Evolutionary conservation across 2,113 vertebrate genomes (phyloP), one percentile per base, ranked within the genome.

Genomic region (Myiopsitta monachus): DNA sequence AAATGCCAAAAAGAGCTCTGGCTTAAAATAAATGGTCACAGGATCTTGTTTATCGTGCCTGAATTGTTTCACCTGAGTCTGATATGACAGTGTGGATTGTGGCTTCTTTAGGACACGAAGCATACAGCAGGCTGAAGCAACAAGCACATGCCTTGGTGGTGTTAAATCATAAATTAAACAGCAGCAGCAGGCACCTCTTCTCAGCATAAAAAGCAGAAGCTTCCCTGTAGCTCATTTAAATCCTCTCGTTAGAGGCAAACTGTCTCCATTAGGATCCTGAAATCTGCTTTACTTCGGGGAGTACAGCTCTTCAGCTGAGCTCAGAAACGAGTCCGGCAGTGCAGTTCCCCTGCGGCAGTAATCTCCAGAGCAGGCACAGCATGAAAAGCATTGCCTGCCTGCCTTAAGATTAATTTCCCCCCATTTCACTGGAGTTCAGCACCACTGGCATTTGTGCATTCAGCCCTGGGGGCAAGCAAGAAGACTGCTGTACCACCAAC

Each of bases 101-200:
- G 21, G 62, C 39, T 68, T 38, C 61, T 47, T 57, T 38, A 52
- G 44, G 66, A 81, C 1, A 11, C 14, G 6, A 80, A 70, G 36
- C n/a, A 44, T 14, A 72, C 7, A 86, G 39, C 27, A 54, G 12
- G 24, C 33, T 84, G 70, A 68, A 73, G 33, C 26, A 88, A 43
- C 61, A 78, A 91, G 38, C 31, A 33, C 22, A 46, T 36, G 51
- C 46, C 61, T 80, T 44, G 24, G 9, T 68, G 54, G 72, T 78
- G 51, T 90, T 90, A 90, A 78, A 86, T 39, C 69, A 78, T 86
- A 93, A 83, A 92, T 57, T 88, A 93, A 92, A 62, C 11, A 70
- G 54, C n/a, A 88, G 30, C 77, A 89, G 73, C 46, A 72, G 36
- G 28, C 44, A 87, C 36, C 19, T 87, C 22, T 49, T 88, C 51